These are phyloP conservation scores for Elysia crispata DNA, from an alignment of 2,888 invertebrate species.

Conservation along the genomic window DNA sequence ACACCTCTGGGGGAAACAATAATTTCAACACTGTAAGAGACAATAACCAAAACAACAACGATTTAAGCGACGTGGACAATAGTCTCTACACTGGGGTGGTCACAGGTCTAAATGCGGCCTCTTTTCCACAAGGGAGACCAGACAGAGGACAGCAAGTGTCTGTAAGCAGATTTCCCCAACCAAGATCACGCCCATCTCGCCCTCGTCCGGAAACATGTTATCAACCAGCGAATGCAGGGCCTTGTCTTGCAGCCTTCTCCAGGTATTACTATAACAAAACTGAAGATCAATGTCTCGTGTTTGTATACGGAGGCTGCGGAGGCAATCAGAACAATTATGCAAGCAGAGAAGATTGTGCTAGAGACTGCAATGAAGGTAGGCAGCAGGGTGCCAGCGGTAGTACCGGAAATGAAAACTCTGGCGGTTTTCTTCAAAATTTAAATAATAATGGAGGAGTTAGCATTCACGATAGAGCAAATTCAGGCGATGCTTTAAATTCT, in stretches of 20 bases:
- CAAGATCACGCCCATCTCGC: neutral
- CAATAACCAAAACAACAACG: neutral
- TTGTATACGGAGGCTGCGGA: constrained; percentile 22
- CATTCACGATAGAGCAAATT: too few species aligned
- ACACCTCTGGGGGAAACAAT: neutral
- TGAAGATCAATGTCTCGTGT: neutral
- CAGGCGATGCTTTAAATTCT: too few species aligned
- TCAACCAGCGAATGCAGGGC: neutral
- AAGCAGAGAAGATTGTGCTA: neutral
- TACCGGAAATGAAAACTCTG: neutral
- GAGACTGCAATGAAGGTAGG: neutral
- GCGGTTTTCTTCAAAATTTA: too few species aligned
- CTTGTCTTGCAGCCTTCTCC: neutral
- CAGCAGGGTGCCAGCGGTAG: neutral
- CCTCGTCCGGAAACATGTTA: neutral
- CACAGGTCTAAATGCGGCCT: too few species aligned
- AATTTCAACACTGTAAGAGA: neutral
- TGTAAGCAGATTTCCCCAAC: neutral
- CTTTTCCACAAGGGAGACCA: neutral
- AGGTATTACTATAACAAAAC: constrained; percentile 23
- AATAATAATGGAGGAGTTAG: too few species aligned
- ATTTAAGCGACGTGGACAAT: neutral
- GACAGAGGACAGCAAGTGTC: neutral
- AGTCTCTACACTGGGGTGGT: neutral
- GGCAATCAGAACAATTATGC: constrained; percentile 29